These are phyloP conservation scores for Meleagris gallopavo DNA, from an alignment of 2,113 vertebrate genomes.

Conservation along the genomic window DNA sequence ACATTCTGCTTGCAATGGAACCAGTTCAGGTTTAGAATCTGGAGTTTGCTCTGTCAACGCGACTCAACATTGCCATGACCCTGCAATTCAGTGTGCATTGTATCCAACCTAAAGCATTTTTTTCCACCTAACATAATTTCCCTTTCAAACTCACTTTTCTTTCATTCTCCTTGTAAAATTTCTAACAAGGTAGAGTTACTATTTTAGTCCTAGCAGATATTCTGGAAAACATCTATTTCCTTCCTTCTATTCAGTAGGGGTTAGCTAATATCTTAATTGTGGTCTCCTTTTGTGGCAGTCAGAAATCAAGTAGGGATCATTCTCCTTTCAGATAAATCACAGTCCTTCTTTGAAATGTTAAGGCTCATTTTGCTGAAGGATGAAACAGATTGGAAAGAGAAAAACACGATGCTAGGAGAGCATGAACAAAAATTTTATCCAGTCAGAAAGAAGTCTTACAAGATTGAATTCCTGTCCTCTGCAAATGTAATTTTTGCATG, in stretches of 20 bases:
- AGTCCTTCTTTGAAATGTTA: not conserved
- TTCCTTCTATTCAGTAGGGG: not conserved
- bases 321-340: not conserved
- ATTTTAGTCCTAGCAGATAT: not conserved
- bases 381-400: not conserved
- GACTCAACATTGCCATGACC: not conserved
- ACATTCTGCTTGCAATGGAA: not conserved
- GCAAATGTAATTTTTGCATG: constrained; percentile 45
- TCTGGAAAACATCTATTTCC: not conserved
- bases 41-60: not conserved
- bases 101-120: not conserved
- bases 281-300: not conserved
- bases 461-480: constrained; percentile 40
- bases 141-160: not conserved
- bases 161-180: not conserved
- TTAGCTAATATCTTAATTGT: not conserved
- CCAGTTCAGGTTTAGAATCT: not conserved
- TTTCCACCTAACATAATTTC: not conserved
- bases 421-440: not conserved
- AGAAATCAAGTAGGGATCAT: not conserved
- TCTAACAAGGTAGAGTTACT: not conserved
- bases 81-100: not conserved
- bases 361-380: not conserved
- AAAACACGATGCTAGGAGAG: not conserved
- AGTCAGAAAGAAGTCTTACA: not conserved